Evolutionary conservation across 2,113 vertebrate genomes (phyloP).

Genomic region (Chionodraco myersi): DNA sequence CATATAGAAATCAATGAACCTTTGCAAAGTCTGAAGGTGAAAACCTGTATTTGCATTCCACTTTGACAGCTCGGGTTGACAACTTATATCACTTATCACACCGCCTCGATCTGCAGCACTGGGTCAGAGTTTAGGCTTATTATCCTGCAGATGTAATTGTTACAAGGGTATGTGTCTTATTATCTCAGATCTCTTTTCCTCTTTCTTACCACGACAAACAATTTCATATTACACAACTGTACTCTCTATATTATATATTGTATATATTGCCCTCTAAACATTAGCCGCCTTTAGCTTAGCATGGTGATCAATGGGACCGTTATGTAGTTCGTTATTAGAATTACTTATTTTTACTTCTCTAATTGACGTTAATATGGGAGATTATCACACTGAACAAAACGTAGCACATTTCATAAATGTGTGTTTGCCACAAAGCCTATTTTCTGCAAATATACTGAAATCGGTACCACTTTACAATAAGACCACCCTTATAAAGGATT

Average conservation of each 20-base stretch:
- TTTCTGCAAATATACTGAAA: no score
- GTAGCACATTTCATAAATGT: no score
- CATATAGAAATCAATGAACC: conserved; percentile 29
- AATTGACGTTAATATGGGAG: no score
- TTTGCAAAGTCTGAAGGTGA: conserved; percentile 24
- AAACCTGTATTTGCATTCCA: conserved; percentile 30
- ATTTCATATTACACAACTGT: not conserved
- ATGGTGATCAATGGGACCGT: no score
- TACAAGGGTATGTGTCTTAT: not conserved
- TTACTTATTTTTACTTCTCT: no score
- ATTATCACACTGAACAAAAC: no score
- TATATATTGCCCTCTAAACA: no score
- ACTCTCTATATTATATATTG: not conserved
- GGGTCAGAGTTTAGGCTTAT: not conserved
- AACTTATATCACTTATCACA: conserved; percentile 2
- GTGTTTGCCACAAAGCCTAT: no score
- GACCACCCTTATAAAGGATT: no score
- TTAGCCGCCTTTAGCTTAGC: no score
- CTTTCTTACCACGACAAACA: not conserved
- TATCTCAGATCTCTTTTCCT: not conserved
- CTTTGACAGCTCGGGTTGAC: conserved; percentile 12
- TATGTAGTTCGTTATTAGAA: no score
- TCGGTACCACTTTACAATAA: no score
- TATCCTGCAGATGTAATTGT: not conserved
- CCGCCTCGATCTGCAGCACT: not conserved